A percentile compares a stretch with the other conserved stretches of the same genome.
Evolutionary conservation across 2,888 invertebrate genomes (phyloP).

Genomic region (Panopea generosa): DNA sequence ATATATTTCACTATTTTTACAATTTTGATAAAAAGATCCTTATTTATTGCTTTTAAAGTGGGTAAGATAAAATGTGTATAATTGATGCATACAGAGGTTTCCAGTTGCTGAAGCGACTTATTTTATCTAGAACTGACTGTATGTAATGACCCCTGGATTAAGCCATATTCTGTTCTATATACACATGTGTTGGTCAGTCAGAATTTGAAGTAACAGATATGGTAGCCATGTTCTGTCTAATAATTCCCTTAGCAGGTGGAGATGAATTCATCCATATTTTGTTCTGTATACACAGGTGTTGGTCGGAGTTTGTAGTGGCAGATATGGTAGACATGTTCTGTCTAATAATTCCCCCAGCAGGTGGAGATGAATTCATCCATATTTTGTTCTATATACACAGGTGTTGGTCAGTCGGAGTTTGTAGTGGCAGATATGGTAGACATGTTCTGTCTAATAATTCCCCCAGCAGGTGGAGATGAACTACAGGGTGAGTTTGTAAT

Average conservation of each 20-base stretch:
- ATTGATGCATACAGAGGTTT: no score
- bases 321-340: constrained; percentile 88
- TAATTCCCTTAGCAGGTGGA: constrained; percentile 87
- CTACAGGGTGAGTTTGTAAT: constrained; percentile 85
- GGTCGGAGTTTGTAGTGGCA: constrained; percentile 87
- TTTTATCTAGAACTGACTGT: no score
- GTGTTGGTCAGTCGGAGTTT: constrained; percentile 88
- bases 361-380: no score
- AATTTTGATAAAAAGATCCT: no score
- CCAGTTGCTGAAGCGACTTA: no score
- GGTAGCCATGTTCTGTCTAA: constrained; percentile 87
- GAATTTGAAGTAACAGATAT: constrained; percentile 87
- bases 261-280: no score
- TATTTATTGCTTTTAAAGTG: no score
- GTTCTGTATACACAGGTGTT: constrained; percentile 86
- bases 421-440: constrained; percentile 88
- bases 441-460: constrained; percentile 87
- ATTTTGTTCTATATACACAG: no score
- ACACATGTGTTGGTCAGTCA: constrained; percentile 87
- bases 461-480: constrained; percentile 88
- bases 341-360: constrained; percentile 87
- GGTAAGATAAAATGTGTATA: no score
- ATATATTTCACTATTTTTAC: no score
- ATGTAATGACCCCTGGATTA: no score
- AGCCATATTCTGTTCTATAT: no score